Evolutionary conservation across 64 coral and sea anemone species (phyloP).

Genomic region (Exaiptasia diaphana): DNA sequence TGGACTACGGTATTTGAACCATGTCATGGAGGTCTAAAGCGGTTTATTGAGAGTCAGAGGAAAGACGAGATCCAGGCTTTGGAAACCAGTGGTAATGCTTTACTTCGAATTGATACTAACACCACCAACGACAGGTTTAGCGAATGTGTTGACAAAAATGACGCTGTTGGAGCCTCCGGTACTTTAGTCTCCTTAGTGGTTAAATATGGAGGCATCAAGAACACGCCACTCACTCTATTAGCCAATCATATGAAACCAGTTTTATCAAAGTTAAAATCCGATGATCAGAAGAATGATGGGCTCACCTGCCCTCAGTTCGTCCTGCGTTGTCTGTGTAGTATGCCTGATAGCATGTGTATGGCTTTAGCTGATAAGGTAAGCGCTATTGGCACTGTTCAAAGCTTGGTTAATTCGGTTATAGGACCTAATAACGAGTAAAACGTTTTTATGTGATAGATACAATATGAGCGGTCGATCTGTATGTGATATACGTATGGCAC

Average conservation of each 20-base stretch:
- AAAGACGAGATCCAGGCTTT: constrained; percentile 12
- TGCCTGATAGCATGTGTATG: constrained; percentile 25
- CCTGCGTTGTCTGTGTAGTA: constrained; percentile 54
- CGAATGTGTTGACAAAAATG: constrained; percentile 6
- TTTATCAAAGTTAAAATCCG: not conserved
- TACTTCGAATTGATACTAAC: constrained; percentile 49
- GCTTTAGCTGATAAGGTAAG: constrained; percentile 32
- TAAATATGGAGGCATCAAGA: constrained; percentile 62
- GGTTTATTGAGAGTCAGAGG: not conserved
- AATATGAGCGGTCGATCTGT: too few species aligned
- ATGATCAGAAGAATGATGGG: not conserved
- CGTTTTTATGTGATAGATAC: too few species aligned
- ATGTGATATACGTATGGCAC: too few species aligned
- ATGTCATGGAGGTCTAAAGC: constrained; percentile 31
- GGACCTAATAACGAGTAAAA: too few species aligned
- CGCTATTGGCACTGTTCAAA: not conserved
- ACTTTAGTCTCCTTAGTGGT: constrained; percentile 84
- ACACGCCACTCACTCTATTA: constrained; percentile 65
- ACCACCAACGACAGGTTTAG: constrained; percentile 47
- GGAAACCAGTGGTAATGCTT: constrained; percentile 52
- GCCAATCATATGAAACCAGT: constrained; percentile 65
- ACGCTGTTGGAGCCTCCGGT: constrained; percentile 57
- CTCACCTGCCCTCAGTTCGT: constrained; percentile 18
- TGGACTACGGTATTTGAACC: constrained; percentile 44
- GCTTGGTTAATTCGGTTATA: not conserved